Evolutionary conservation across 2,797 vertebrate genomes (phyloP), one percentile per base, ranked within the genome.

Genomic region (Falco cherrug): DNA sequence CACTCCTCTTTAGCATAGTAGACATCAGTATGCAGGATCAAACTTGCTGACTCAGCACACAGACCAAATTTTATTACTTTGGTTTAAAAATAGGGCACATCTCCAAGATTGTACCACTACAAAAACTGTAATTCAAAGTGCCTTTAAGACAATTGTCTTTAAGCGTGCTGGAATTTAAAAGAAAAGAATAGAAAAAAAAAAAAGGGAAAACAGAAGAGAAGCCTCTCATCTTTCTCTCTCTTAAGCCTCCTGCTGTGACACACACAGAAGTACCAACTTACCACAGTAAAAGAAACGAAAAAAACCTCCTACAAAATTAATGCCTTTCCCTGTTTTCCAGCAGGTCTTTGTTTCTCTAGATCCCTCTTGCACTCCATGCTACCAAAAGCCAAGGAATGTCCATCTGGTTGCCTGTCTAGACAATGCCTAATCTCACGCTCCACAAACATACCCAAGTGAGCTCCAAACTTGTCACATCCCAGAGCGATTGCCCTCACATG

Each of bases 401-500:
- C 82, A 37, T 41, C 67, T 90, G 28, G 43, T 25, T 71, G 69
- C 54, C 43, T 47, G 43, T 67, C 59, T 51, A 80, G 74, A 76
- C 64, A 43, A 12, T 0, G 15, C 13, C 61, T 65, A 9, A 13
- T 37, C 57, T 65, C 69, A 64, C 5, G 31, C 48, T 81, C 29
- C 1, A 12, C 61, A 28, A 37, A 48, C 1, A 2, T 8, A 60
- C 63, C 19, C 31, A 50, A 41, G 41, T 11, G 61, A 61, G 31
- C 25, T 70, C 64, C 59, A 76, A 51, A 47, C 19, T 60, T 5
- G 0, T 45, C 33, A 21, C 25, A 56, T 31, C 54, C 45, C 76
- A 53, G 11, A 61, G 14, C 2, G 0, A 54, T 28, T 0, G 1
- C 67, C 24, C 37, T 61, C 37, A 35, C 20, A 4, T 4, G 3